A percentile compares a stretch with the other conserved stretches of the same genome.
phyloP scores from a whole-genome alignment of 2,888 invertebrate genomes.

The Actias luna region DNA sequence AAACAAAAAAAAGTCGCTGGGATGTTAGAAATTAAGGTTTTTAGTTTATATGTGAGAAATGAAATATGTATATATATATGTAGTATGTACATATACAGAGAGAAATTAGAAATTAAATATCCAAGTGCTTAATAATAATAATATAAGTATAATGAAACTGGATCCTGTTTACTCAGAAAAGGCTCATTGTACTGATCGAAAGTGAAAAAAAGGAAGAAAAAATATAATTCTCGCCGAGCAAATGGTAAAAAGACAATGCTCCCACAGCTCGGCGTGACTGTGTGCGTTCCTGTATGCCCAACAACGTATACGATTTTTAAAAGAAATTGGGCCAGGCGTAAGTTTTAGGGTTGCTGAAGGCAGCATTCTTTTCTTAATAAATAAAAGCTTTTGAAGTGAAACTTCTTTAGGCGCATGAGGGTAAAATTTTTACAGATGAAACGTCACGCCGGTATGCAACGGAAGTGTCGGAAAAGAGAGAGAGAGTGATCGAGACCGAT shows the following conservation, averaged over 20 bases:
- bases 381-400: not conserved
- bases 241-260: conserved; percentile 16
- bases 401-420: no score
- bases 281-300: conserved; percentile 3
- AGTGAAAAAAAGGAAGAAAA: conserved; percentile 7
- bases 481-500: no score
- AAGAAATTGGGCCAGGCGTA: conserved; percentile 13
- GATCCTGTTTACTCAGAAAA: not conserved
- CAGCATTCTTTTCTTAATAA: not conserved
- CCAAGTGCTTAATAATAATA: not conserved
- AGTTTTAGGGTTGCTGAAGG: conserved; percentile 12
- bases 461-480: no score
- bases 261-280: not conserved
- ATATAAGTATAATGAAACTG: not conserved
- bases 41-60: no score
- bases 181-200: conserved; percentile 2
- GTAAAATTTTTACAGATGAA: no score
- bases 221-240: conserved; percentile 8
- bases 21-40: no score
- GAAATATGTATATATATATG: no score
- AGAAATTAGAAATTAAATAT: no score
- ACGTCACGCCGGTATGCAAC: no score
- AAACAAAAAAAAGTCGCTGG: no score
- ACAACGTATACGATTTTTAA: conserved; percentile 12
- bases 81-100: no score